Conservation (phyloP, 1,140 invertebrate genomes). For the Nautilus pompilius region DNA sequence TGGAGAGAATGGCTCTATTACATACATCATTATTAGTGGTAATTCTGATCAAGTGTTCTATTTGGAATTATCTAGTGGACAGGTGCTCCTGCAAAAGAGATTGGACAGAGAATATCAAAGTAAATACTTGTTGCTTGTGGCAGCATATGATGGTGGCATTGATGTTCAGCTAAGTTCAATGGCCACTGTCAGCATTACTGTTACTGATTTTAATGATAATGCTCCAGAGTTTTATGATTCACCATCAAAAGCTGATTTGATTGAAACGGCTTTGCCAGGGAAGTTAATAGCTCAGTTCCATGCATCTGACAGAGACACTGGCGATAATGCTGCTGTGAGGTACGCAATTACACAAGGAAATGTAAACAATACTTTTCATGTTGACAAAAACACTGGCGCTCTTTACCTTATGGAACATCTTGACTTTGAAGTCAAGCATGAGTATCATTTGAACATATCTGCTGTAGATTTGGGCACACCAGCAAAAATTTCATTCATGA, state of each 20-base stretch:
- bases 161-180: constrained; percentile 60
- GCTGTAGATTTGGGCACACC: constrained; percentile 67
- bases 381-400: constrained; percentile 79
- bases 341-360: constrained; percentile 91
- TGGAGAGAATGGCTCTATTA: constrained; percentile 68
- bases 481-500: constrained; percentile 51
- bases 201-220: constrained; percentile 93
- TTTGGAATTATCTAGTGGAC: constrained; percentile 35
- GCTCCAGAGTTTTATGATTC: constrained; percentile 61
- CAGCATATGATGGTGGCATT: constrained; percentile 80
- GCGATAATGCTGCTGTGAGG: constrained; percentile 62
- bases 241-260: constrained; percentile 2
- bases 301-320: constrained; percentile 52
- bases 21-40: constrained; percentile 64
- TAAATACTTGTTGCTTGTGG: constrained; percentile 33
- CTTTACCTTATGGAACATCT: constrained; percentile 75
- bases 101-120: constrained; percentile 76
- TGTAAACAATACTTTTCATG: constrained; percentile 77
- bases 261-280: constrained; percentile 25
- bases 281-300: constrained; percentile 32
- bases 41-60: constrained; percentile 66
- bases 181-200: constrained; percentile 68
- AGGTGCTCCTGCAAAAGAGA: constrained; percentile 55
- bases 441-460: constrained; percentile 85
- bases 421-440: constrained; percentile 80